These are phyloP conservation scores for Pitangus sulphuratus DNA, from an alignment of 2,797 vertebrate species.

Conservation along the genomic window DNA sequence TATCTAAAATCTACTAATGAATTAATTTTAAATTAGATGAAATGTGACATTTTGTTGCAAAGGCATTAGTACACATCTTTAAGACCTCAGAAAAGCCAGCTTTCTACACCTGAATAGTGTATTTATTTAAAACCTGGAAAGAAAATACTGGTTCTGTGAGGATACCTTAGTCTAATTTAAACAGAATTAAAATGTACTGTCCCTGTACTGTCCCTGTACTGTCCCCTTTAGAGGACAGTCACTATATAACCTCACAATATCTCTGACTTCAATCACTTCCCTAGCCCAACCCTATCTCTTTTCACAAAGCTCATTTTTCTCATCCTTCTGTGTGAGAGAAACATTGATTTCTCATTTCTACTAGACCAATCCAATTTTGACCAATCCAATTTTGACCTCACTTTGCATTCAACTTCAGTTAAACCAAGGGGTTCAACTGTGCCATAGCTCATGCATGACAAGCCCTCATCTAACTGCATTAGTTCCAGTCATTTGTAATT, in stretches of 20 bases:
- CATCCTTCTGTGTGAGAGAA: not conserved
- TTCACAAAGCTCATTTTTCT: not conserved
- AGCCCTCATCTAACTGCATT: not conserved
- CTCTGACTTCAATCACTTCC: not conserved
- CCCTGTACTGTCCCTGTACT: not conserved
- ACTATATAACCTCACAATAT: not conserved
- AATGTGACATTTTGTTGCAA: not conserved
- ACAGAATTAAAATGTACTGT: not conserved
- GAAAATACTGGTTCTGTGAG: accelerated
- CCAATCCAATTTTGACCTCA: not conserved
- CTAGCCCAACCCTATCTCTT: not conserved
- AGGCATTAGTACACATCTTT: not conserved
- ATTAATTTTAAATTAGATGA: not conserved
- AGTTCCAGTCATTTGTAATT: not conserved
- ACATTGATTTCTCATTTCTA: not conserved
- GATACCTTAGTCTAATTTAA: not conserved
- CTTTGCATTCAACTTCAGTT: not conserved
- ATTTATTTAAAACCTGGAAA: not conserved
- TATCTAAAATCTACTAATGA: not conserved
- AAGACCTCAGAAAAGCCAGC: not conserved
- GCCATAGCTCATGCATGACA: not conserved
- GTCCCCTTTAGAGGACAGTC: not conserved
- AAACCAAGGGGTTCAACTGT: not conserved
- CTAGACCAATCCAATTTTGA: not conserved
- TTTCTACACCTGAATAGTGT: not conserved